Percentiles rank a stretch among this genome's conserved stretches.
Conservation (phyloP, 2,888 invertebrate genomes). For the Phorcus lineatus region DNA sequence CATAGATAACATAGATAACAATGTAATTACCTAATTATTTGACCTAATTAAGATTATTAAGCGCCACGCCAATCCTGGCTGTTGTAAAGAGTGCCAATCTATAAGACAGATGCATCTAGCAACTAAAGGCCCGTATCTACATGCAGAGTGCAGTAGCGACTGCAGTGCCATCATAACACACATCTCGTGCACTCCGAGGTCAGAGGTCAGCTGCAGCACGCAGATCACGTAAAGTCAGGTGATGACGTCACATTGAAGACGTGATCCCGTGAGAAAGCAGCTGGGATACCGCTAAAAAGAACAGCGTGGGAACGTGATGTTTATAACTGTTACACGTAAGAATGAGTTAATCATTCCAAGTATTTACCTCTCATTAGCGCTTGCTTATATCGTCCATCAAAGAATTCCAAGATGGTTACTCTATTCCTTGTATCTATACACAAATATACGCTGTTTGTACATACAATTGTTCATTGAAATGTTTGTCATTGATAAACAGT, state of each 20-base stretch:
- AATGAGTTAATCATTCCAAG: not conserved
- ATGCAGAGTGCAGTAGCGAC: not conserved
- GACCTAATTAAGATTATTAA: no score
- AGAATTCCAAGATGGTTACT: no score
- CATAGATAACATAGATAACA: no score
- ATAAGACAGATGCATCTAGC: not conserved
- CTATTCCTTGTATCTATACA: no score
- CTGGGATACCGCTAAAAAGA: slow-evolving; percentile 7
- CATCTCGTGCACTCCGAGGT: not conserved
- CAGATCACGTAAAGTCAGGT: not conserved
- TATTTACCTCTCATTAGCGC: not conserved
- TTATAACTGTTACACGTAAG: not conserved
- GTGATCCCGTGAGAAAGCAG: slow-evolving; percentile 15
- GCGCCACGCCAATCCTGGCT: no score
- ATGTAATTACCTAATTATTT: no score
- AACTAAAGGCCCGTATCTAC: not conserved
- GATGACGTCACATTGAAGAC: not conserved
- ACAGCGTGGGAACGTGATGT: slow-evolving; percentile 1
- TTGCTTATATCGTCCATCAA: no score
- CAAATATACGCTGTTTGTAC: no score
- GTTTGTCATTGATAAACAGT: no score
- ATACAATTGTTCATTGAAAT: no score
- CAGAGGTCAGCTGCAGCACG: not conserved
- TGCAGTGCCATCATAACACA: not conserved
- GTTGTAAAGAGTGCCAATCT: no score